phyloP scores from a whole-genome alignment of 37 sponge, comb jelly and placozoan species.

The Crambe crambe region DNA sequence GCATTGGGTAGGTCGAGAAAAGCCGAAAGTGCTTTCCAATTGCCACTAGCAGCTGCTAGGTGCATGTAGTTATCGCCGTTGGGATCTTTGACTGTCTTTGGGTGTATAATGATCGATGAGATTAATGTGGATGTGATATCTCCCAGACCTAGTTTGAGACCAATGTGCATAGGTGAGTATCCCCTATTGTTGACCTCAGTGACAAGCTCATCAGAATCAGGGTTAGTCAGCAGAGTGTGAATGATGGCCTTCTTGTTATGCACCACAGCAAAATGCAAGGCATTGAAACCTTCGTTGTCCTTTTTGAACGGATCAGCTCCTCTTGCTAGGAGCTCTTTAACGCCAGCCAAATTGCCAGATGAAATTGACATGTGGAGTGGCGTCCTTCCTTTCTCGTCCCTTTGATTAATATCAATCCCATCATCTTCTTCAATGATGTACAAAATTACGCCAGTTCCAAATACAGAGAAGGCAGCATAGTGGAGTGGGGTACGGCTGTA shows the following conservation, averaged over 20 bases:
- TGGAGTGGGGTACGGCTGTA: conserved; percentile 54
- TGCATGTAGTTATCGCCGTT: conserved; percentile 68
- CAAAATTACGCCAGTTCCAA: conserved; percentile 17
- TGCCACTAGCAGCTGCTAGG: conserved; percentile 60
- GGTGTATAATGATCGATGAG: background rate
- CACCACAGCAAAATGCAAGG: conserved; percentile 55
- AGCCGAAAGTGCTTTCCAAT: conserved; percentile 25
- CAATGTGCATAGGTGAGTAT: conserved; percentile 52
- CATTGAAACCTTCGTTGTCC: conserved; percentile 41
- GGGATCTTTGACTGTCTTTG: conserved; percentile 21
- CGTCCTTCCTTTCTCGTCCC: conserved; percentile 57
- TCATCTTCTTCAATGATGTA: conserved; percentile 50
- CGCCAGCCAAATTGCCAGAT: conserved; percentile 39
- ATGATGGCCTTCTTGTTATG: conserved; percentile 31
- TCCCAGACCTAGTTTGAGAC: conserved; percentile 7
- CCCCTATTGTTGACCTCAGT: conserved; percentile 20
- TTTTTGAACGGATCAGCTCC: conserved; percentile 33
- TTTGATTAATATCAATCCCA: conserved; percentile 18
- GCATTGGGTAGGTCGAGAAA: conserved; percentile 27
- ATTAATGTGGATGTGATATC: conserved; percentile 21
- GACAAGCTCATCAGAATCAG: conserved; percentile 18
- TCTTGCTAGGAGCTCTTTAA: conserved; percentile 32
- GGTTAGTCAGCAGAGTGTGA: conserved; percentile 14
- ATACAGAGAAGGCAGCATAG: conserved; percentile 28
- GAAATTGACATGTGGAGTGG: conserved; percentile 62